Evolutionary conservation across 2,797 vertebrate genomes (phyloP), one percentile per base, ranked within the genome.

Genomic region (Nothura maculosa): DNA sequence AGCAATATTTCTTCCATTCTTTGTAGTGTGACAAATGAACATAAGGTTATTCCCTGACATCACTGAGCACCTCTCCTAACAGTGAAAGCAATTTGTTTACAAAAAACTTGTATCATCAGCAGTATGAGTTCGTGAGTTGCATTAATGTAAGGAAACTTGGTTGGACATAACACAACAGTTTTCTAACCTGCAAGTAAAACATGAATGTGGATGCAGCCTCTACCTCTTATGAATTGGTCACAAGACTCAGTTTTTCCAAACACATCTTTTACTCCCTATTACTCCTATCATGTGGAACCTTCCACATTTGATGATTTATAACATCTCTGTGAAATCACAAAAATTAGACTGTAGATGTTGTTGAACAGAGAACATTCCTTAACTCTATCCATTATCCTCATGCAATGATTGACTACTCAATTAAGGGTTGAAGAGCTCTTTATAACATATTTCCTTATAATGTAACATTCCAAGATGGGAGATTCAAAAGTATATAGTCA

Each of bases 51-150:
- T 91, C 48, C 54, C 47, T 48, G 47, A 48, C 22, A 40, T 63
- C 20, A 9, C 16, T 76, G n/a, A 84, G 25, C 12, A 73, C 17
- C 16, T 89, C 58, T 87, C 20, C 54, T 68, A 21, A 50, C 28
- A 80, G 8, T 68, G 72, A 70, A 62, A 81, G 50, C 58, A 61
- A 91, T 81, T 72, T 94, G 89, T 87, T 92, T 79, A 62, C 76
- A 83, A 92, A 96, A 77, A 90, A 34, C 10, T 92, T 81, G 18
- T 89, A 9, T 28, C 48, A 69, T 82, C 73, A 90, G 86, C 84
- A 88, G 8, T 60, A 57, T 27, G 75, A 61, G 72, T 79, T 92
- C 28, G 69, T 81, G 70, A 91, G 79, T 91, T 89, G 32, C 60
- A 30, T 79, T 79, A 76, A 70, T 63, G 52, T 66, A 60, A 76